Base-by-base conservation (phyloP, 35 echinoderm and acorn worm species). In the Ptychodera flava region DNA sequence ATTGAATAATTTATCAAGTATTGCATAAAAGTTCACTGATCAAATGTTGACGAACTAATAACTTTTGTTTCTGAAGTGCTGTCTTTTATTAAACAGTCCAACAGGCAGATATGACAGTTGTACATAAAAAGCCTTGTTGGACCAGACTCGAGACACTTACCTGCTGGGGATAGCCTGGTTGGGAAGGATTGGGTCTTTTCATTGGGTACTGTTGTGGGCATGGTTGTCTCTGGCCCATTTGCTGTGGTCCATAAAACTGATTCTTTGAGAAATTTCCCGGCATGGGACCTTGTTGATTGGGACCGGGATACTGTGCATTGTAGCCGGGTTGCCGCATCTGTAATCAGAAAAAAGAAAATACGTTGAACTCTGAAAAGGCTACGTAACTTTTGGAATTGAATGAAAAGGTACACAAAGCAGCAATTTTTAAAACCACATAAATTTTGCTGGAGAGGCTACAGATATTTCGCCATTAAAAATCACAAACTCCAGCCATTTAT, bases 241-340 rank as follows among this genome's bases (percentile, higher is more conserved):
- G 45, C 45, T 64, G 45, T 64, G 45, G 45, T 6, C 22, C 22
- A 22, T 64, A 64, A 22, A 12, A 64, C 6, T 64, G 45, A 22
- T 64, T 64, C 45, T 64, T 64, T 6, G 6, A 12, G 45, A 64
- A 64, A 64, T 64, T 64, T 12, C 6, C 6, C 45, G 45, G 45
- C 22, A 64, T 64, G 45, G 45, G 45, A 64, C 45, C 45, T 64
- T 64, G 45, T 64, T 64, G 45, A 64, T 64, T 64, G 45, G 45
- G 82, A 16, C 82, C 82, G 1, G 82, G 82, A 30, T 36, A 83
- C 37, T 34, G 82, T 37, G 91, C 85, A 76, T 92, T 92, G 79
- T 88, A 94, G 35, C 90, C 92, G 29, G 77, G 36, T 35, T 94
- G 93, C 28, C 88, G 88, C 96, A 99, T 99, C 93, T 99, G 89